Percentiles rank a stretch among this genome's conserved stretches.
Conservation (phyloP, 2,113 vertebrate genomes). For the Heloderma charlesbogerti region DNA sequence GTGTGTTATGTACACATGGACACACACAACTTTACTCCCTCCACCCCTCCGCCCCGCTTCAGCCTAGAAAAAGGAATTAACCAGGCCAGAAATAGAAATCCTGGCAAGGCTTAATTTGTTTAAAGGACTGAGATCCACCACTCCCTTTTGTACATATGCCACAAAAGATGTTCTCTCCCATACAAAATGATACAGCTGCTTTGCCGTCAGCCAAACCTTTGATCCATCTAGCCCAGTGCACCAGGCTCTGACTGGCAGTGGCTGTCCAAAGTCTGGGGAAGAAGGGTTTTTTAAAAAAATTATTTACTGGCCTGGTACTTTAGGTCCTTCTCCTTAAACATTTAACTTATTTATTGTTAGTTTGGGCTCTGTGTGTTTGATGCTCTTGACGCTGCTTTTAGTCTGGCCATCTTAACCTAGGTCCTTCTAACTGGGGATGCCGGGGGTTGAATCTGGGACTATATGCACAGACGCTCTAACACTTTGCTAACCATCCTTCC, state of each 20-base stretch:
- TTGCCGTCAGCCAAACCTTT: background rate
- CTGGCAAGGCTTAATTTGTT: constrained; percentile 65
- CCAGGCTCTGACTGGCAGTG: background rate
- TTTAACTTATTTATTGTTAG: too few species aligned
- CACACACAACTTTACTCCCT: constrained; percentile 27
- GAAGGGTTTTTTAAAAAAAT: too few species aligned
- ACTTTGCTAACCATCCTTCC: background rate
- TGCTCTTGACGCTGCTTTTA: too few species aligned
- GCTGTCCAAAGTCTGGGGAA: background rate
- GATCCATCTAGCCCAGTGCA: background rate
- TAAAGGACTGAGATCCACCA: constrained; percentile 63
- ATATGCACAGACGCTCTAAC: too few species aligned
- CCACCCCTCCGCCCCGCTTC: constrained; percentile 25
- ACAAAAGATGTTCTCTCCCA: constrained; percentile 30
- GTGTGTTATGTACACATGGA: too few species aligned
- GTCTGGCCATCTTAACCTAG: too few species aligned
- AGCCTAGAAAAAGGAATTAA: constrained; percentile 72
- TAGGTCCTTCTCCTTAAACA: too few species aligned
- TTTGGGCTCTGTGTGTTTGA: too few species aligned
- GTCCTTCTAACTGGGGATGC: too few species aligned
- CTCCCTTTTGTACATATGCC: background rate
- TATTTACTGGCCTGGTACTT: background rate
- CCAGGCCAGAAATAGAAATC: constrained; percentile 71
- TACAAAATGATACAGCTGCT: background rate
- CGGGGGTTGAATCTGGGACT: too few species aligned